Evolutionary conservation across 2,888 invertebrate species (phyloP).

Genomic region (Candidula unifasciata): DNA sequence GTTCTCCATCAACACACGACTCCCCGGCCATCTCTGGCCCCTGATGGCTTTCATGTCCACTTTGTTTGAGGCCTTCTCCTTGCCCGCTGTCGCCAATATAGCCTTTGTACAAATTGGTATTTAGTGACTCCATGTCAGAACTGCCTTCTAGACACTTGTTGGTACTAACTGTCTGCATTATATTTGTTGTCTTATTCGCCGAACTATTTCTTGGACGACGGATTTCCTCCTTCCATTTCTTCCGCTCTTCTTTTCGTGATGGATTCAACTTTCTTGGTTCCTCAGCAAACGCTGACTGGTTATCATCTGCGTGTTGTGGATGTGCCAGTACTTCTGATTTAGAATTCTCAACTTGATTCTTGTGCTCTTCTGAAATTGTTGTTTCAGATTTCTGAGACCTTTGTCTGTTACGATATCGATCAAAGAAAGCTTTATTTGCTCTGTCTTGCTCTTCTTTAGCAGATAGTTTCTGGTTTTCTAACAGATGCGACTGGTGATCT

Average conservation of each 20-base stretch:
- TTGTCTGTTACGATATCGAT: background rate
- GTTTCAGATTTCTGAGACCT: background rate
- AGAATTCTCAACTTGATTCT: background rate
- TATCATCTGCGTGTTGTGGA: background rate
- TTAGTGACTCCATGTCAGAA: background rate
- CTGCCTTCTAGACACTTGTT: too few relatives aligned
- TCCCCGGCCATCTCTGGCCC: background rate
- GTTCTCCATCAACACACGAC: background rate
- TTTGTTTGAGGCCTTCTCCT: background rate
- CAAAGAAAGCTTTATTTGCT: background rate
- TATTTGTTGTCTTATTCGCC: background rate
- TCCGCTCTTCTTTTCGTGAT: background rate
- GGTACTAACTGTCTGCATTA: background rate
- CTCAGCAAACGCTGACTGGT: background rate
- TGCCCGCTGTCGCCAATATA: background rate
- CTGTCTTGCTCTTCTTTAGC: background rate
- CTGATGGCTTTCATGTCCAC: background rate
- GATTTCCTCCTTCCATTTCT: slow-evolving; percentile 13
- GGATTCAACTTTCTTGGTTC: background rate
- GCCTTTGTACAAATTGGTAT: too few relatives aligned
- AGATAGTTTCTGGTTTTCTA: background rate
- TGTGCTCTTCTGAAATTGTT: background rate
- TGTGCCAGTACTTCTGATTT: background rate
- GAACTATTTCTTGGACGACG: background rate
- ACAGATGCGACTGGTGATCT: background rate